A percentile compares a stretch with the other conserved stretches of the same genome.
Conservation (phyloP, 2,113 vertebrate species). For the Paedocypris sp. region DNA sequence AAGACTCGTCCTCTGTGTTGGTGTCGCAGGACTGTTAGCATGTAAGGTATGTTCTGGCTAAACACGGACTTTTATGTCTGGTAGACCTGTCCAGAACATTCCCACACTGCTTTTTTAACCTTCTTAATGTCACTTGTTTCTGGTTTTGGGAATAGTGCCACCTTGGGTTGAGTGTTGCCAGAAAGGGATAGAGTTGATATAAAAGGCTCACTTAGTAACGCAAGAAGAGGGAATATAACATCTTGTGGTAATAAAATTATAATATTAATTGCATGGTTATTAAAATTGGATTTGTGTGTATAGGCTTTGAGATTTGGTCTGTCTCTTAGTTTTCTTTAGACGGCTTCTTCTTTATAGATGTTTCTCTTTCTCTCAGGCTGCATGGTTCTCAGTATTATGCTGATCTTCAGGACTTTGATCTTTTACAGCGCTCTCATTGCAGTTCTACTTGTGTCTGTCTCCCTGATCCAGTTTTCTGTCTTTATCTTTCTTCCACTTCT, state of each 20-base stretch:
- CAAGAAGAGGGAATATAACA: conserved; percentile 29
- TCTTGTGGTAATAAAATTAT: conserved; percentile 28
- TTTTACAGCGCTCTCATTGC: conserved; percentile 9
- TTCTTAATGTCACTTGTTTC: conserved; percentile 6
- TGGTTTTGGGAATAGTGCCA: conserved; percentile 36
- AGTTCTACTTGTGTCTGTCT: background rate
- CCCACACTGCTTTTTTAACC: conserved; percentile 30
- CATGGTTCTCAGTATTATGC: background rate
- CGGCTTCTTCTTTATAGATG: background rate
- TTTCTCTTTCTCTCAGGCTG: background rate
- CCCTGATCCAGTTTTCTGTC: background rate
- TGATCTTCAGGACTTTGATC: conserved; percentile 10
- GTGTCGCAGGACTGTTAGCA: conserved; percentile 13
- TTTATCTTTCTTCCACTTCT: background rate
- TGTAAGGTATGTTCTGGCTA: conserved; percentile 20
- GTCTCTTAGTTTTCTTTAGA: background rate
- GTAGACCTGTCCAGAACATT: conserved; percentile 19
- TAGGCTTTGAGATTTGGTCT: background rate
- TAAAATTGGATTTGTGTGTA: conserved; percentile 41
- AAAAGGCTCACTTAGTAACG: conserved; percentile 19
- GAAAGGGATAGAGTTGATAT: conserved; percentile 2
- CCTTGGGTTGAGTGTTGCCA: conserved; percentile 29
- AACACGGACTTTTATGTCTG: conserved; percentile 24
- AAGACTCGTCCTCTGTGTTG: background rate
- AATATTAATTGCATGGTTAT: conserved; percentile 35